Conservation (phyloP, 37 sponge, comb jelly and placozoan genomes). For the Halisarca cf. caerulea region DNA sequence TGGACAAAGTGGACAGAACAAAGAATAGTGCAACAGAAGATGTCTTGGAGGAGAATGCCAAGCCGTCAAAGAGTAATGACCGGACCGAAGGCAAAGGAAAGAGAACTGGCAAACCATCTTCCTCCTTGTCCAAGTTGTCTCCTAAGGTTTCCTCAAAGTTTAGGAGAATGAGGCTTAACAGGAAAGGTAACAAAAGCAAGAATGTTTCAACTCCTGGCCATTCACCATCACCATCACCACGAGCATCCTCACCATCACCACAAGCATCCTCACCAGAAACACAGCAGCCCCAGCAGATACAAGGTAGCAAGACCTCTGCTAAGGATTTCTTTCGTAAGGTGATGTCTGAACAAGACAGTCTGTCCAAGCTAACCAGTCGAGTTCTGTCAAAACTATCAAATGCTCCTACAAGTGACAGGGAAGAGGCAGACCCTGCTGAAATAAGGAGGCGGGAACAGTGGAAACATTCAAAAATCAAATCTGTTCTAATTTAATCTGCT, state of each 20-base stretch:
- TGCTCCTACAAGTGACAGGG: not conserved
- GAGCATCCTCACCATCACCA: not conserved
- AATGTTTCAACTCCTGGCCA: not conserved
- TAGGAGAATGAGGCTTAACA: not conserved
- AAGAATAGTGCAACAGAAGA: not conserved
- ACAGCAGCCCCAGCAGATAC: too few relatives aligned
- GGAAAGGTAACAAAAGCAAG: not conserved
- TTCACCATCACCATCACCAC: conserved; percentile 11
- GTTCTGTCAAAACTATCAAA: not conserved
- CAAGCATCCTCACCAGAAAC: too few relatives aligned
- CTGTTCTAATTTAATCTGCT: not conserved
- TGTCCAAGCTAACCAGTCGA: not conserved
- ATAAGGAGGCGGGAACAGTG: conserved; percentile 6
- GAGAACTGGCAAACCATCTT: too few relatives aligned
- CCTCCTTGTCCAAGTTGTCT: not conserved
- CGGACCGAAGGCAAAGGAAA: too few relatives aligned
- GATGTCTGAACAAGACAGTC: too few relatives aligned
- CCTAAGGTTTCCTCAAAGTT: not conserved
- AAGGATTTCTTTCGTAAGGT: not conserved
- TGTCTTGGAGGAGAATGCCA: too few relatives aligned
- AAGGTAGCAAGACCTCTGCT: not conserved
- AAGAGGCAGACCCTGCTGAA: not conserved
- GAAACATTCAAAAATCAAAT: not conserved
- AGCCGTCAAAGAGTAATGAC: too few relatives aligned
- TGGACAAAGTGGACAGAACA: not conserved